Conservation (phyloP, 2,888 invertebrate genomes). For the Adelphocoris suturalis region DNA sequence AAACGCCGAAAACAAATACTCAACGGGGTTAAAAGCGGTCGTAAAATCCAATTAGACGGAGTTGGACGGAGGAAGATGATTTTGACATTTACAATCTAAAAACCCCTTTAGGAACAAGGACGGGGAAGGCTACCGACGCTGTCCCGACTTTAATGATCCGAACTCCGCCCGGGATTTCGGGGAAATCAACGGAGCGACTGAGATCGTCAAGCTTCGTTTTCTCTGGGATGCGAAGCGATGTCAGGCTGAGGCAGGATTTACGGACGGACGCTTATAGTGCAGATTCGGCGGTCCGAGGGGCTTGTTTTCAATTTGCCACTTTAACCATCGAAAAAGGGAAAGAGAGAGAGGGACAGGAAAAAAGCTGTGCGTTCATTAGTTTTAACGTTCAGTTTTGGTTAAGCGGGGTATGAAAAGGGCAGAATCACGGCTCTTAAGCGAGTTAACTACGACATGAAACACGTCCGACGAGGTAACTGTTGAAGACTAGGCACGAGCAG, state of each 20-base stretch:
- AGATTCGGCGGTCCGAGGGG: not conserved
- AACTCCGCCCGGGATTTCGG: not conserved
- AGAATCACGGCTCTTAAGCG: too few species aligned
- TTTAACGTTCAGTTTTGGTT: not conserved
- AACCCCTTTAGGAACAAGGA: constrained; percentile 14
- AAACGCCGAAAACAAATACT: constrained; percentile 60
- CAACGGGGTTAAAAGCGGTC: constrained; percentile 44
- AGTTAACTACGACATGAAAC: too few species aligned
- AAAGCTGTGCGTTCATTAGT: not conserved
- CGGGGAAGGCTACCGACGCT: constrained; percentile 40
- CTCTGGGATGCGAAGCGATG: not conserved
- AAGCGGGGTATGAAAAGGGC: too few species aligned
- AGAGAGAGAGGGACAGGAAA: not conserved
- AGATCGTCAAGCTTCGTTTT: constrained; percentile 40
- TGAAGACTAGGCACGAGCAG: too few species aligned
- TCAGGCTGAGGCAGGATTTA: not conserved
- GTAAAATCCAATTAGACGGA: constrained; percentile 67
- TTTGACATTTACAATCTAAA: constrained; percentile 60
- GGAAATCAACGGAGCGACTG: constrained; percentile 57
- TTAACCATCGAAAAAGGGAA: not conserved
- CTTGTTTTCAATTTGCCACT: constrained; percentile 1
- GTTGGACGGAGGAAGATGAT: constrained; percentile 40
- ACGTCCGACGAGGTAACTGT: too few species aligned
- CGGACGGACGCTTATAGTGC: not conserved
- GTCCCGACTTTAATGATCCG: constrained; percentile 41